These are phyloP conservation scores for Aporophyla nigra DNA, from an alignment of 2,888 invertebrate genomes.

Conservation along the genomic window DNA sequence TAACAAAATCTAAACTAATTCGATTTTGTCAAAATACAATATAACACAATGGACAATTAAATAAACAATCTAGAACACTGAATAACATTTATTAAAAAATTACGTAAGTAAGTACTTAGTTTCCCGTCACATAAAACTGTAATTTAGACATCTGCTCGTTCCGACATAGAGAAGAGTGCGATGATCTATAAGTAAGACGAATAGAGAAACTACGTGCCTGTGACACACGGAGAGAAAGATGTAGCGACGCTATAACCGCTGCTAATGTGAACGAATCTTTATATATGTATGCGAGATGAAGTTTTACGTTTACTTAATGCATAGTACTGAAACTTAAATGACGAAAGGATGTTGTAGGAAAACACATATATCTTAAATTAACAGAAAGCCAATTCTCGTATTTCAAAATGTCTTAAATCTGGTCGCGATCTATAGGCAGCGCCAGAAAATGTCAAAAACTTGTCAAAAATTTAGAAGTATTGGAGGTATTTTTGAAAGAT, in stretches of 20 bases:
- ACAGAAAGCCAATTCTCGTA: too few species aligned
- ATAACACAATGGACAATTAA: neutral
- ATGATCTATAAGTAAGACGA: slow-evolving; percentile 53
- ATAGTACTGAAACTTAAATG: neutral
- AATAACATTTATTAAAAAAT: neutral
- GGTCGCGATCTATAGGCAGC: too few species aligned
- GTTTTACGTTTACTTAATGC: neutral
- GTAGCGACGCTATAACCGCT: slow-evolving; percentile 23
- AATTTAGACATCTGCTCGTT: slow-evolving; percentile 31
- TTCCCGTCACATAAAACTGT: slow-evolving; percentile 5
- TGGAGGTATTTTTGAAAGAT: too few species aligned
- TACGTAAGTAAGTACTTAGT: neutral
- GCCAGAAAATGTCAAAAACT: too few species aligned
- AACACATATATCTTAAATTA: neutral
- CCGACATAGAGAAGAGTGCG: slow-evolving; percentile 16
- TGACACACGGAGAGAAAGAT: slow-evolving; percentile 34
- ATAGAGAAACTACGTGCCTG: slow-evolving; percentile 53
- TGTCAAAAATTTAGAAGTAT: too few species aligned
- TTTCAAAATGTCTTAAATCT: too few species aligned
- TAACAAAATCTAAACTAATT: neutral
- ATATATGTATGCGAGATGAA: slow-evolving; percentile 7
- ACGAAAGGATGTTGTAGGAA: neutral
- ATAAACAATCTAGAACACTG: neutral
- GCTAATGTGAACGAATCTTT: slow-evolving; percentile 32
- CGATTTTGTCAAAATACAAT: neutral